Evolutionary conservation across 37 sponge, comb jelly and placozoan species (phyloP).

Genomic region (Aphrocallistes beatrix): DNA sequence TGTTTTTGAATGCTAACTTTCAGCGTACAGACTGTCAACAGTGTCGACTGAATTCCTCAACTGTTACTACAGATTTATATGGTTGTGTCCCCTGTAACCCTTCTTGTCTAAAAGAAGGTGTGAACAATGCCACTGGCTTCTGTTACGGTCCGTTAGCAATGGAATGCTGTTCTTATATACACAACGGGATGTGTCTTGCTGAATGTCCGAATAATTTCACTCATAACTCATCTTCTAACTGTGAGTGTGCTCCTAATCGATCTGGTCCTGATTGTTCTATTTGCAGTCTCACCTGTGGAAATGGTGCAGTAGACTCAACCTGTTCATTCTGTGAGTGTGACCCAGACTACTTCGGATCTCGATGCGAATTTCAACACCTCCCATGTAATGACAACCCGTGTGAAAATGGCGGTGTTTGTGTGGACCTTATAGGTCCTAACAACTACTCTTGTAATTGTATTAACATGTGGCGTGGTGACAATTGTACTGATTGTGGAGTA

Average conservation of each 20-base stretch:
- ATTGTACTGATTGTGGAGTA: neutral
- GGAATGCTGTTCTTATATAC: neutral
- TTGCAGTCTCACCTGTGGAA: neutral
- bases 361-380: neutral
- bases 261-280: neutral
- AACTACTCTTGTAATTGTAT: neutral
- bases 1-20: neutral
- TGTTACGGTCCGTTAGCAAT: neutral
- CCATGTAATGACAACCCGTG: neutral
- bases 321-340: neutral
- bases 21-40: neutral
- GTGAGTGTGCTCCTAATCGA: neutral
- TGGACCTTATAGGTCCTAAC: neutral
- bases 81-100: neutral
- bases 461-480: neutral
- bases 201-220: neutral
- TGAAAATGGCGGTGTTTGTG: neutral
- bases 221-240: neutral
- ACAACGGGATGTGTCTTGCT: neutral
- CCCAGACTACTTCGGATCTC: neutral
- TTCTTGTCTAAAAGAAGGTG: neutral
- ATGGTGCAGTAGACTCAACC: neutral
- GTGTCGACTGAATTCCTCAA: neutral
- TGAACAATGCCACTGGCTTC: neutral
- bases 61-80: neutral